A percentile compares a stretch with the other conserved stretches of the same genome.
phyloP scores from a whole-genome alignment of 2,797 vertebrate genomes.

The Enteromius trimaculatus region DNA sequence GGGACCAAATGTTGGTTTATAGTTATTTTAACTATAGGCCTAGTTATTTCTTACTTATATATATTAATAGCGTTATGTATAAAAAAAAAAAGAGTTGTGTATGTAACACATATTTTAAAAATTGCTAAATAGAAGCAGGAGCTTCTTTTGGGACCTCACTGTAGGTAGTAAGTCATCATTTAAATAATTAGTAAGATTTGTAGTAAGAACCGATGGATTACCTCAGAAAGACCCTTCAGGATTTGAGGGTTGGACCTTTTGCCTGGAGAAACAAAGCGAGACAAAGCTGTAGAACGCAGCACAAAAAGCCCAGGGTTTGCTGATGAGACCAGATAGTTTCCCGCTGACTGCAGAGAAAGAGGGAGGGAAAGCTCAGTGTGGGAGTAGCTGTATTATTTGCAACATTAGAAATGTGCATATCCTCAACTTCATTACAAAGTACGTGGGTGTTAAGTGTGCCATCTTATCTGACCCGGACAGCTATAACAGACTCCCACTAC shows the following conservation, averaged over 20 bases:
- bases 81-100: too few species aligned
- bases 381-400: constrained; percentile 35
- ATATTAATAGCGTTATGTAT: too few species aligned
- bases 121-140: background rate
- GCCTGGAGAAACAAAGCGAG: constrained; percentile 14
- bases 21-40: too few species aligned
- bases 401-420: constrained; percentile 51
- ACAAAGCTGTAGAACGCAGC: constrained; percentile 1
- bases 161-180: background rate
- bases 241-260: background rate
- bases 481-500: constrained; percentile 46
- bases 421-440: constrained; percentile 46
- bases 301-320: constrained; percentile 39
- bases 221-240: background rate
- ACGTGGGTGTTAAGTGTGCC: constrained; percentile 39
- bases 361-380: constrained; percentile 49
- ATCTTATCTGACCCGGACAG: constrained; percentile 44
- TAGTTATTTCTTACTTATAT: too few species aligned
- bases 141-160: background rate
- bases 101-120: background rate
- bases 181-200: background rate
- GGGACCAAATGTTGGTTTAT: too few species aligned
- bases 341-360: constrained; percentile 37
- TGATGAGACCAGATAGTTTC: constrained; percentile 41
- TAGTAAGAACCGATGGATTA: background rate